Percentiles rank a stretch among this genome's conserved stretches.
phyloP scores from a whole-genome alignment of 2,113 vertebrate genomes.

The Corvus moneduloides region DNA sequence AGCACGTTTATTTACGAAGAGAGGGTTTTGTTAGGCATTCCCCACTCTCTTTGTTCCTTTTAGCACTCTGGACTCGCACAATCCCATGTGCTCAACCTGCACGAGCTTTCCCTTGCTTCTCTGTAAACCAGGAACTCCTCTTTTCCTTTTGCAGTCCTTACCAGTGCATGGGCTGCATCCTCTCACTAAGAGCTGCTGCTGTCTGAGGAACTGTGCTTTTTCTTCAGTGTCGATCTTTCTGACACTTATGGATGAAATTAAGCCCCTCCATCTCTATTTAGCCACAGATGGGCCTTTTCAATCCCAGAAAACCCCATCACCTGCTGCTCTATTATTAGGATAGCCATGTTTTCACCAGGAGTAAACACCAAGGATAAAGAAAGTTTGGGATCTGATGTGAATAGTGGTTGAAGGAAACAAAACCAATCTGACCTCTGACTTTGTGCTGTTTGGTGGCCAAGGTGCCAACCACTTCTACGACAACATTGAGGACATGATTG shows the following conservation, averaged over 20 bases:
- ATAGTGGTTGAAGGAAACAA: not conserved
- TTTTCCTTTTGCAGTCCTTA: not conserved
- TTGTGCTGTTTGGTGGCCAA: conserved; percentile 24
- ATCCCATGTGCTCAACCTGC: not conserved
- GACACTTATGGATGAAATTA: not conserved
- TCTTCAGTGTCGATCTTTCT: not conserved
- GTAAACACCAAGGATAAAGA: not conserved
- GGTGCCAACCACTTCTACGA: conserved; percentile 89
- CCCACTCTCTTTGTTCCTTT: not conserved
- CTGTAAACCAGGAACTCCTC: not conserved
- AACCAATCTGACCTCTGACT: not conserved
- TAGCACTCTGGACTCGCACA: not conserved
- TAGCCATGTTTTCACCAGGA: not conserved
- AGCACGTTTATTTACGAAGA: not conserved
- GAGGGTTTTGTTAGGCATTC: not conserved
- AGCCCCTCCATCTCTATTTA: not conserved
- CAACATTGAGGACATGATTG: conserved; percentile 95
- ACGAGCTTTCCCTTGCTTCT: not conserved
- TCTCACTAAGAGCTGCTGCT: not conserved
- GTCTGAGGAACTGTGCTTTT: not conserved
- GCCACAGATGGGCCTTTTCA: not conserved
- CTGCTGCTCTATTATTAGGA: not conserved
- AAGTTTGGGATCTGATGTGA: not conserved
- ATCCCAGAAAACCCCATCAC: not conserved
- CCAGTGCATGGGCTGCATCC: not conserved